Percentiles rank a stretch among this genome's conserved stretches.
phyloP scores from a whole-genome alignment of 2,797 vertebrate species.

The Zonotrichia albicollis region DNA sequence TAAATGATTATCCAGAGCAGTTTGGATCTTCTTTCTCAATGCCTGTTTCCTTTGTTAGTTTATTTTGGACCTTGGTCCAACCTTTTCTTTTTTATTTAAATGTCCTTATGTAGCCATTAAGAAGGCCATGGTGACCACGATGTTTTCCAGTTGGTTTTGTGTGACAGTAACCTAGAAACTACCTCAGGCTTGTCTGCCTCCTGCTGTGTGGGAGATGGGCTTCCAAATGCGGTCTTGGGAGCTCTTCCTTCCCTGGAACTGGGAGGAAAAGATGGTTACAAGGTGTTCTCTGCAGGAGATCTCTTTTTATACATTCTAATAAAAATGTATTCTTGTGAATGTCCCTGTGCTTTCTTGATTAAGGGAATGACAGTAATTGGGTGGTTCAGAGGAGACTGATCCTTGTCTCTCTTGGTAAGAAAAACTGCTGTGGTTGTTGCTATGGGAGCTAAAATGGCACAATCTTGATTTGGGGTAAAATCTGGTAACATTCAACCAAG shows the following conservation, averaged over 20 bases:
- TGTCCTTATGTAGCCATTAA: not conserved
- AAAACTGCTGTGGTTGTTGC: not conserved
- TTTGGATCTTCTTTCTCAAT: not conserved
- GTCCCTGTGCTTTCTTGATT: not conserved
- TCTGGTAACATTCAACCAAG: accelerated
- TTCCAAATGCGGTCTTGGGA: not conserved
- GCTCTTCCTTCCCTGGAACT: not conserved
- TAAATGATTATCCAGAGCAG: not conserved
- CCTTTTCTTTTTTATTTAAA: not conserved
- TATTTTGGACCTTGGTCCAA: not conserved
- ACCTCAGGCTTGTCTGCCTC: not conserved
- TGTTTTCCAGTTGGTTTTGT: not conserved
- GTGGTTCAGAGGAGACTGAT: not conserved
- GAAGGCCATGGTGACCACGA: not conserved
- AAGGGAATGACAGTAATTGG: not conserved
- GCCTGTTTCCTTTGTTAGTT: not conserved
- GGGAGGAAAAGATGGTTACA: not conserved
- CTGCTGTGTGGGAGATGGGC: not conserved
- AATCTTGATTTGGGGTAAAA: not conserved
- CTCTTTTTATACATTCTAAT: not conserved
- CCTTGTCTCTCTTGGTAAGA: not conserved
- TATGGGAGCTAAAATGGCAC: not conserved
- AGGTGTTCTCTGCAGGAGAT: not conserved
- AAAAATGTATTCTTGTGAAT: not conserved
- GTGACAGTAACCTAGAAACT: not conserved